These are phyloP conservation scores for Callyntrura sp. DNA, from an alignment of 2,888 invertebrate genomes.

Conservation along the genomic window DNA sequence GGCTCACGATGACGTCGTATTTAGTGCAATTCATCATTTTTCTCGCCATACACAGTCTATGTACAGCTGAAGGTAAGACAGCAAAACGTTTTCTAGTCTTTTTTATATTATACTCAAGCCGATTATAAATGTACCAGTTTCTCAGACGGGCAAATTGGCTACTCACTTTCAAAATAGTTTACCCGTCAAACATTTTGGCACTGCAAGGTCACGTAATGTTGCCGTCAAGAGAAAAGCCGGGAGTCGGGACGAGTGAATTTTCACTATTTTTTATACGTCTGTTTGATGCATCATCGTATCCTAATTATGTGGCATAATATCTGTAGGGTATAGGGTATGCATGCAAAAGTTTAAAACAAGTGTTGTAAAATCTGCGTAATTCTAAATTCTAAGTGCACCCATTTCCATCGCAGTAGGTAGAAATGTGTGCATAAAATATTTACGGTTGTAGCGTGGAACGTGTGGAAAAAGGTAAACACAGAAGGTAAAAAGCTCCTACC, in stretches of 20 bases:
- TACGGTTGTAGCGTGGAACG: conserved; percentile 12
- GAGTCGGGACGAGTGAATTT: too few species aligned
- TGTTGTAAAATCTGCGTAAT: not conserved
- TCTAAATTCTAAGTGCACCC: conserved; percentile 10
- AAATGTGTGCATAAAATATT: conserved; percentile 10
- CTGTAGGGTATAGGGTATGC: not conserved
- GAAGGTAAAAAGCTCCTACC: not conserved
- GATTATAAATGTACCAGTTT: not conserved
- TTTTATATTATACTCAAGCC: not conserved
- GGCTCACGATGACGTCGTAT: conserved; percentile 33
- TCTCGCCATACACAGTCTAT: conserved; percentile 69
- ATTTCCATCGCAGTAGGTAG: not conserved
- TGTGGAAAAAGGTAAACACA: conserved; percentile 1
- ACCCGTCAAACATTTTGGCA: not conserved
- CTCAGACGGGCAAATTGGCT: not conserved
- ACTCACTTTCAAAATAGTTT: not conserved
- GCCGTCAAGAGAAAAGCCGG: not conserved
- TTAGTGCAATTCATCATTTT: conserved; percentile 60
- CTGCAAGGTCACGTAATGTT: not conserved
- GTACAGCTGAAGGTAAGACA: conserved; percentile 77
- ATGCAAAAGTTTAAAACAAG: not conserved
- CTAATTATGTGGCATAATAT: not conserved
- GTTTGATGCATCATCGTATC: not conserved
- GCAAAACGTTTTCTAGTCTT: not conserved
- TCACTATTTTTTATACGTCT: not conserved